Evolutionary conservation across 2,113 vertebrate genomes (phyloP).

Genomic region (Anhinga rufa): DNA sequence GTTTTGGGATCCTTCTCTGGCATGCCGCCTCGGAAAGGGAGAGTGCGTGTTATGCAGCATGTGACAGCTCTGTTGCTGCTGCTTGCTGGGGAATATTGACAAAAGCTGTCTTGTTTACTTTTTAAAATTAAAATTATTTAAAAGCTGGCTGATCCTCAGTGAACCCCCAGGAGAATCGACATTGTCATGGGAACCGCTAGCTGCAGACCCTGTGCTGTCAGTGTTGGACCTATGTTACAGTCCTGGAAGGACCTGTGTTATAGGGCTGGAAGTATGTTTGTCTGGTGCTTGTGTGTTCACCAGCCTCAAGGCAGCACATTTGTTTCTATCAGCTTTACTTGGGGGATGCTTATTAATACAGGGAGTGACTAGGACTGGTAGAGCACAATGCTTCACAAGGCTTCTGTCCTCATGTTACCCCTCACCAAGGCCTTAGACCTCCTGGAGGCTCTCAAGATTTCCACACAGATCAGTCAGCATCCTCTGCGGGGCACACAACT

Average conservation of each 20-base stretch:
- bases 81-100: constrained; percentile 19
- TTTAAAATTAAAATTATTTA: neutral
- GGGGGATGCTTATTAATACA: neutral
- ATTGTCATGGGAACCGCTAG: neutral
- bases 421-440: neutral
- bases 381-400: neutral
- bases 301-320: too few relatives aligned
- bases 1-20: neutral
- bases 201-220: neutral
- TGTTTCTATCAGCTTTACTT: neutral
- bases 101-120: constrained; percentile 10
- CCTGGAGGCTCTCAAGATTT: neutral
- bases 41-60: neutral
- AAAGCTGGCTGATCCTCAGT: neutral
- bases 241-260: too few relatives aligned
- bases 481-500: neutral
- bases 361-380: neutral
- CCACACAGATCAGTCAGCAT: neutral
- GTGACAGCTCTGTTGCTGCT: neutral
- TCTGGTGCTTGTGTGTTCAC: too few relatives aligned
- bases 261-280: too few relatives aligned
- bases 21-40: neutral
- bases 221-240: neutral
- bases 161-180: neutral
- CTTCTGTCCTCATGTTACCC: neutral